Percentiles rank a stretch among this genome's conserved stretches.
These are phyloP conservation scores for Knipowitschia caucasica DNA, from an alignment of 2,797 vertebrate species.

Conservation along the genomic window DNA sequence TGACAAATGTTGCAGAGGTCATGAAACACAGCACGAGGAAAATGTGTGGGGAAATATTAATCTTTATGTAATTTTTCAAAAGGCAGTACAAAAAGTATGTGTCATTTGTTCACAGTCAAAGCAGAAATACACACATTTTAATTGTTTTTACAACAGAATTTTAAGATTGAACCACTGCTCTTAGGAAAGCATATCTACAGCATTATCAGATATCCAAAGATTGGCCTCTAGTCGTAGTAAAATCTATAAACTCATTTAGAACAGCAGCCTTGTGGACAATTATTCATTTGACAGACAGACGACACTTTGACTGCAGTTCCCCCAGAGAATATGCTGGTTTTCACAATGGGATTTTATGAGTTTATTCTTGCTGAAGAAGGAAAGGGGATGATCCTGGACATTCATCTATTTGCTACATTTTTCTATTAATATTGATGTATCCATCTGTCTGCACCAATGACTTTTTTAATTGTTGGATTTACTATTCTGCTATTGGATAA, in stretches of 20 bases:
- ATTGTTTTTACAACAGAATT: conserved; percentile 63
- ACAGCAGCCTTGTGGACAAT: conserved; percentile 49
- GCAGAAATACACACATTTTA: conserved; percentile 57
- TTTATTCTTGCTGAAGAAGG: too few relatives aligned
- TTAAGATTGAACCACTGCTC: conserved; percentile 21
- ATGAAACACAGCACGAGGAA: too few relatives aligned
- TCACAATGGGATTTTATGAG: too few relatives aligned
- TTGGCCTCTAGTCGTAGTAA: conserved; percentile 13
- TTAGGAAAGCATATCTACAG: not conserved
- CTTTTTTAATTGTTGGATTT: too few relatives aligned
- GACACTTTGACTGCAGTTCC: too few relatives aligned
- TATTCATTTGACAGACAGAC: too few relatives aligned
- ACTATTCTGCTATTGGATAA: too few relatives aligned
- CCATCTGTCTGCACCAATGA: too few relatives aligned
- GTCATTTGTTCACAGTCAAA: conserved; percentile 77
- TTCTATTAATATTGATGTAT: too few relatives aligned
- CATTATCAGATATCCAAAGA: conserved; percentile 19
- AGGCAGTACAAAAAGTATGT: conserved; percentile 75
- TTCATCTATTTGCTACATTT: too few relatives aligned
- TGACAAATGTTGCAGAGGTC: not conserved
- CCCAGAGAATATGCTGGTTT: too few relatives aligned
- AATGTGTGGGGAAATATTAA: conserved; percentile 47
- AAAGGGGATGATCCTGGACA: too few relatives aligned
- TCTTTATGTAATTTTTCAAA: conserved; percentile 75
- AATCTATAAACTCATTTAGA: conserved; percentile 30